Base-by-base conservation (phyloP, 2,797 vertebrate genomes). In the Falco novaeseelandiae region DNA sequence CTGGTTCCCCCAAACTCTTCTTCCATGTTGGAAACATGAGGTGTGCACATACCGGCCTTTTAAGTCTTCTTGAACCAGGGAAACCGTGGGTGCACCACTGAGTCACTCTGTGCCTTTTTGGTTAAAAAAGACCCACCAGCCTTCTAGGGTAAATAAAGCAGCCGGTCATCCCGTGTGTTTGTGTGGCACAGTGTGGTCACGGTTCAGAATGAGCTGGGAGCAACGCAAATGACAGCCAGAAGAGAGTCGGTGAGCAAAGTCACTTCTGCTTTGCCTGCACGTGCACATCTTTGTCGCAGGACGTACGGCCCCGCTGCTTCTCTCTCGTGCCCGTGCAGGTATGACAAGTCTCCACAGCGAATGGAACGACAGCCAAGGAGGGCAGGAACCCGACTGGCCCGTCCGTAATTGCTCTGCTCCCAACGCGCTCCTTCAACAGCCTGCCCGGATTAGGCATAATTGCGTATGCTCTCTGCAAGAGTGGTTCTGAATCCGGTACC, bases 371-470 rank as follows among this genome's bases (percentile, higher is more conserved):
- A 71, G 8, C 61, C 78, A 69, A 42, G 40, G 57, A 95, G 90
- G 29, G 1, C 3, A 90, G 70, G 52, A 82, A 86, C 85, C 32
- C 70, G 79, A 55, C 25, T 52, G 23, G 23, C 8, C 61, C 79
- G 27, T 72, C 93, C 89, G 30, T 71, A 93, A 62, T 80, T 87
- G 49, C 14, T 77, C 32, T 83, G 26, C 34, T 91, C 48, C 66
- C 63, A 69, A 42, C 32, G 57, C 3, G 22, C 7, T 58, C 36
- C 32, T 90, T 77, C 79, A 93, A 58, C 12, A 73, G 32, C 54
- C 79, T 89, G 59, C 63, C 32, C 42, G 63, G 78, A 80, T 90
- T 79, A 83, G 57, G 67, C 12, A 23, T 83, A 65, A 91, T 80
- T 70, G 46, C 57, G 34, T 63, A 54, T 40, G 32, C 20, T 67